phyloP scores from a whole-genome alignment of 2,888 invertebrate genomes.

The Gnatocerus cornutus region DNA sequence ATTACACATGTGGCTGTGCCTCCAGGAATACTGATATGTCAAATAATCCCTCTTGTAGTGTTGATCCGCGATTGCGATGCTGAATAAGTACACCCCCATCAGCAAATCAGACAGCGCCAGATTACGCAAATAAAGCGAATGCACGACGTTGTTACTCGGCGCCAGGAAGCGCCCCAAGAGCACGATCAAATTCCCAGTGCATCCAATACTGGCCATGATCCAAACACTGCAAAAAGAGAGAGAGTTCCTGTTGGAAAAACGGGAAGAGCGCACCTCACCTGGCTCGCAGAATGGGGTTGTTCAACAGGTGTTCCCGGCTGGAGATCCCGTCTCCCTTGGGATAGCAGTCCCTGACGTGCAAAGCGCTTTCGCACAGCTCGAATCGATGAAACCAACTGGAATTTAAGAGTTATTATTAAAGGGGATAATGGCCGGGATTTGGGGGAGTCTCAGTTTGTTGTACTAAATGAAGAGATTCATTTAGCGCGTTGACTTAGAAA shows the following conservation, averaged over 20 bases:
- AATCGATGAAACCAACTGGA: slow-evolving; percentile 76
- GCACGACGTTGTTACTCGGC: slow-evolving; percentile 74
- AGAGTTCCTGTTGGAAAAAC: no score
- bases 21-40: slow-evolving; percentile 74
- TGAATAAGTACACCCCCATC: slow-evolving; percentile 77
- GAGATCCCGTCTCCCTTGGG: slow-evolving; percentile 78
- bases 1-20: slow-evolving; percentile 74
- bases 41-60: slow-evolving; percentile 74
- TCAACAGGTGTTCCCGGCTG: slow-evolving; percentile 74
- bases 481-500: no score
- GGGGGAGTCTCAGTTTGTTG: neutral
- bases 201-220: slow-evolving; percentile 76
- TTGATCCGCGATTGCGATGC: slow-evolving; percentile 75
- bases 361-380: slow-evolving; percentile 71
- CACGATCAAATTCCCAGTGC: slow-evolving; percentile 75
- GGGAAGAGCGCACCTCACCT: no score
- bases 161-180: slow-evolving; percentile 74
- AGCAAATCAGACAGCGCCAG: slow-evolving; percentile 77
- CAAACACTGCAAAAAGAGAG: slow-evolving; percentile 74
- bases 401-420: slow-evolving; percentile 39
- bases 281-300: slow-evolving; percentile 73
- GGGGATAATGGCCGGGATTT: neutral
- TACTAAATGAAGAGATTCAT: no score
- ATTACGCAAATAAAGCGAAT: slow-evolving; percentile 77
- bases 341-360: slow-evolving; percentile 74